phyloP scores from a whole-genome alignment of 2,113 vertebrate genomes.

The Anthoscopus minutus region DNA sequence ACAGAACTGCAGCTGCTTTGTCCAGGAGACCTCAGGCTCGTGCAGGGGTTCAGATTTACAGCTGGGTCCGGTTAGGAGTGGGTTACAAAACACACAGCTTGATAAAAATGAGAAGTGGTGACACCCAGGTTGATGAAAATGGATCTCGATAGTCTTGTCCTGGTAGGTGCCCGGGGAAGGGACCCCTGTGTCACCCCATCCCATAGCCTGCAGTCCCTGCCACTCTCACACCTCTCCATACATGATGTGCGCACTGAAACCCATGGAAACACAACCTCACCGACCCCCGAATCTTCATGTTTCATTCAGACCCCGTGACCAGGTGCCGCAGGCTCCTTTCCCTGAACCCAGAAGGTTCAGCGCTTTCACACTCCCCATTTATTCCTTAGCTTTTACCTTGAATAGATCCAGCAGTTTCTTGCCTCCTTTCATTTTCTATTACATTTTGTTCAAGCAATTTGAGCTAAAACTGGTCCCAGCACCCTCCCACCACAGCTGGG shows the following conservation, averaged over 20 bases:
- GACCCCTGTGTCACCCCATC: fast-evolving
- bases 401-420: not conserved
- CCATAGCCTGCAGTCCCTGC: too few species aligned
- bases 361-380: not conserved
- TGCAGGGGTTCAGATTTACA: not conserved
- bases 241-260: fast-evolving
- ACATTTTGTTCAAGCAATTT: fast-evolving
- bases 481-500: not conserved
- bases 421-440: not conserved
- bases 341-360: not conserved
- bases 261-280: fast-evolving
- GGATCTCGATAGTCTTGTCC: fast-evolving
- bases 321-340: not conserved
- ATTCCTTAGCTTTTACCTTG: not conserved
- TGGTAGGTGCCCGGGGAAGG: not conserved
- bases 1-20: not conserved
- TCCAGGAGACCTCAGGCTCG: not conserved
- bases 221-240: not conserved
- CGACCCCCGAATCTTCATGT: not conserved
- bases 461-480: not conserved
- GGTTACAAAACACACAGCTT: not conserved
- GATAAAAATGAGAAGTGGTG: not conserved
- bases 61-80: fast-evolving
- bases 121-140: too few species aligned
- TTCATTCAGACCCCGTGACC: not conserved